Percentiles rank a stretch among this genome's conserved stretches.
Evolutionary conservation across 2,113 vertebrate genomes (phyloP).

Genomic region (Callochromis pleurospilus): DNA sequence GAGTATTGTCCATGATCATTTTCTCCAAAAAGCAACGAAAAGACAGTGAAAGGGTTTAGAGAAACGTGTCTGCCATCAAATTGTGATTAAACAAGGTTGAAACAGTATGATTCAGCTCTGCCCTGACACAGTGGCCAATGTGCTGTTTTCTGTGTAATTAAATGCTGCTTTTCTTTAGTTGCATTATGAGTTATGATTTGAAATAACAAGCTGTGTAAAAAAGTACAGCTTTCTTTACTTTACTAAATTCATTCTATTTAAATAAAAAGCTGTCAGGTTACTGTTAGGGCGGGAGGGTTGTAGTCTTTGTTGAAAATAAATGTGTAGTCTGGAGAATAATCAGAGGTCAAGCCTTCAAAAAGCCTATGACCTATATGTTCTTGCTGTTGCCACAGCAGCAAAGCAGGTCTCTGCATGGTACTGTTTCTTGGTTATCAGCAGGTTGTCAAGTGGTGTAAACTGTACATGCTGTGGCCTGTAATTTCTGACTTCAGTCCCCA

Average conservation of each 20-base stretch:
- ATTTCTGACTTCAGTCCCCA: neutral
- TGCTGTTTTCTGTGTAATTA: neutral
- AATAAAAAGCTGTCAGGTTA: neutral
- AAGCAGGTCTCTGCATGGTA: neutral
- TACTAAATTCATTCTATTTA: neutral
- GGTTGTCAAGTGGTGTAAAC: neutral
- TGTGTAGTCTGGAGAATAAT: conserved; percentile 13
- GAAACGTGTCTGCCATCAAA: neutral
- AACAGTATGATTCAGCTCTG: neutral
- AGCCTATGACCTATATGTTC: neutral
- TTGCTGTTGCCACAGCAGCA: neutral
- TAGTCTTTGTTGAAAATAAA: conserved; percentile 6
- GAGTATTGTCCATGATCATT: neutral
- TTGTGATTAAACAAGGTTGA: neutral
- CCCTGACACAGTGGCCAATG: neutral
- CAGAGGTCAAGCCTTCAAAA: conserved; percentile 5
- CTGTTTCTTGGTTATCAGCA: neutral
- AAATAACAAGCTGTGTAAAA: neutral
- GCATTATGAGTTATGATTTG: neutral
- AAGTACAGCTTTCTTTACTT: neutral
- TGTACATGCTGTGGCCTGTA: neutral
- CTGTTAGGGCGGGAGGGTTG: neutral
- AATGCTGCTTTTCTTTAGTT: neutral
- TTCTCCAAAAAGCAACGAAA: neutral
- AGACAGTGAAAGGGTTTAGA: neutral